Conservation (phyloP, 2,888 invertebrate genomes). For the Hyalella azteca region DNA sequence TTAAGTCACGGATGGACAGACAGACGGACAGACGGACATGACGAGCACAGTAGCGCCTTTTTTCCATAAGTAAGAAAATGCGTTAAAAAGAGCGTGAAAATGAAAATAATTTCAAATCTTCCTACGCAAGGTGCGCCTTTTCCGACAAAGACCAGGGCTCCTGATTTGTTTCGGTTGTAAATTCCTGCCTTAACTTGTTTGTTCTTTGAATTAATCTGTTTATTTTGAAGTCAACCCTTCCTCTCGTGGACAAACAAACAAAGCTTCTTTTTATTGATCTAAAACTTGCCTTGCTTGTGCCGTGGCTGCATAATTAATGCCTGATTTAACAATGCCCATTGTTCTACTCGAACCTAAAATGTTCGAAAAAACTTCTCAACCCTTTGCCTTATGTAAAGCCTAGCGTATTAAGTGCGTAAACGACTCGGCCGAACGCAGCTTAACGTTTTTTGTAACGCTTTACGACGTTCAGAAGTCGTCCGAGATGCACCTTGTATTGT, state of each 20-base stretch:
- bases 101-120: no score
- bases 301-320: background rate
- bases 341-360: background rate
- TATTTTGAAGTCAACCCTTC: background rate
- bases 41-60: no score
- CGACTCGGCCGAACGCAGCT: no score
- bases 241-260: background rate
- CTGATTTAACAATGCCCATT: background rate
- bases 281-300: background rate
- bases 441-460: background rate
- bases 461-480: background rate
- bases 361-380: background rate
- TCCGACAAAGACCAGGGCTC: no score
- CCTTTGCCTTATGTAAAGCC: no score
- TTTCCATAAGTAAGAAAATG: no score
- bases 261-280: background rate
- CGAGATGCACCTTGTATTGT: slow-evolving; percentile 1
- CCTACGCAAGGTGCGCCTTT: no score
- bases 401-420: no score
- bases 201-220: background rate
- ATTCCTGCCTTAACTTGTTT: background rate
- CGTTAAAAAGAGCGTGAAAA: no score
- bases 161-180: no score
- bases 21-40: no score
- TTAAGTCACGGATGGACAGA: no score